Evolutionary conservation across 2,113 vertebrate genomes (phyloP).

Genomic region (Indicator indicator): DNA sequence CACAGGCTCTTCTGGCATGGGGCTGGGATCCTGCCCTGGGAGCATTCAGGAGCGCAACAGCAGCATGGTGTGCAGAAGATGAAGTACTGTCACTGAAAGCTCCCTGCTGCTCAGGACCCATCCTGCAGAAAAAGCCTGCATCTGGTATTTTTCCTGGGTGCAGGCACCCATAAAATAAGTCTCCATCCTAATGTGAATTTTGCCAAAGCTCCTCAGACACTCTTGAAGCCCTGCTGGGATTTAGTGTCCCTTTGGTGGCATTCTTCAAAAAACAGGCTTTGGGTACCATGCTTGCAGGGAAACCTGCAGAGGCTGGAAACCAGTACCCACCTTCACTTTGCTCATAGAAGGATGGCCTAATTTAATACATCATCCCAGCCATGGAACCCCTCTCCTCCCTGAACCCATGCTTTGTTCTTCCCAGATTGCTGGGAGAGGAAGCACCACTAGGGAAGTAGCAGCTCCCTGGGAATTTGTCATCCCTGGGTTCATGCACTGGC

Average conservation of each 20-base stretch:
- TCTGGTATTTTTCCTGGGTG: background rate
- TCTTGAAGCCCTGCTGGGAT: background rate
- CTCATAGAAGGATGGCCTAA: rapidly evolving
- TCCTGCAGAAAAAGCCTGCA: background rate
- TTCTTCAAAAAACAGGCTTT: background rate
- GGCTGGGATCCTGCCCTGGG: background rate
- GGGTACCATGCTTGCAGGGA: rapidly evolving
- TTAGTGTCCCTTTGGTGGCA: background rate
- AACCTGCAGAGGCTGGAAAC: background rate
- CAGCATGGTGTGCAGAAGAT: background rate
- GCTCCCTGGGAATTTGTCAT: background rate
- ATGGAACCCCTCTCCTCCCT: background rate
- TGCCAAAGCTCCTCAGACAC: background rate
- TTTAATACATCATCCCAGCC: background rate
- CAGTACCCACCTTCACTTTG: rapidly evolving
- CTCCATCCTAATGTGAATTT: background rate
- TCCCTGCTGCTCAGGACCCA: background rate
- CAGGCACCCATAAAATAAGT: background rate
- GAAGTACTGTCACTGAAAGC: rapidly evolving
- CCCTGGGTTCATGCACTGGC: rapidly evolving
- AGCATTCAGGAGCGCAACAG: background rate
- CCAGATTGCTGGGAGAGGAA: background rate
- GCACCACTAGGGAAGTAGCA: background rate
- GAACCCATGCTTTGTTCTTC: background rate
- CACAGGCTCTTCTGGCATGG: background rate